A percentile compares a stretch with the other conserved stretches of the same genome.
phyloP scores from a whole-genome alignment of 53 echinoderm and acorn worm genomes.

The Actinopyga echinites region DNA sequence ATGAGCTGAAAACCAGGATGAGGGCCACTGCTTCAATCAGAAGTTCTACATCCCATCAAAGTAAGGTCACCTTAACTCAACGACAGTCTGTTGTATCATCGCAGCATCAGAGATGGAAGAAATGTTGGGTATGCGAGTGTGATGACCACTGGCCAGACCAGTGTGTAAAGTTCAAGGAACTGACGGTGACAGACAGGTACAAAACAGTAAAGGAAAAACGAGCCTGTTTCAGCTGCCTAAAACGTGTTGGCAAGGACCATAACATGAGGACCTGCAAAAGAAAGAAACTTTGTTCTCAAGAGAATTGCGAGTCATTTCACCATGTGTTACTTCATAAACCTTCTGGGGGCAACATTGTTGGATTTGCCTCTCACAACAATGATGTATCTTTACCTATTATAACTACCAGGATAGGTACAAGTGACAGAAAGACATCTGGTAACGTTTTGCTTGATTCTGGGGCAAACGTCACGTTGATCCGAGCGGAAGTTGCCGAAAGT shows the following conservation, averaged over 20 bases:
- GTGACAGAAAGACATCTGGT: background rate
- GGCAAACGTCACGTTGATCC: constrained; percentile 48
- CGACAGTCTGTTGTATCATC: background rate
- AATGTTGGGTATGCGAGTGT: constrained; percentile 61
- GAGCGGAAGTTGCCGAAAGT: constrained; percentile 33
- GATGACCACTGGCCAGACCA: constrained; percentile 67
- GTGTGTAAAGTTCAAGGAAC: constrained; percentile 30
- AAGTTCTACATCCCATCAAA: background rate
- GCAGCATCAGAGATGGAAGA: constrained; percentile 4
- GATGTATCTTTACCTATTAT: constrained; percentile 30
- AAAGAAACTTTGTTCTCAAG: background rate
- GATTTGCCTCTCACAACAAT: constrained; percentile 8
- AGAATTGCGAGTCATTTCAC: background rate
- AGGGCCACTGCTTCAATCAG: constrained; percentile 50
- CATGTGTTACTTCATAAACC: background rate
- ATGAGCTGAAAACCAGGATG: constrained; percentile 39
- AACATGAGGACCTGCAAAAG: constrained; percentile 48
- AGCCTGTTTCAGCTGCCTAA: constrained; percentile 70
- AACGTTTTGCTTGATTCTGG: constrained; percentile 62
- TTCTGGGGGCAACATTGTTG: background rate
- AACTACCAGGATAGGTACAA: background rate
- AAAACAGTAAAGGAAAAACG: constrained; percentile 38
- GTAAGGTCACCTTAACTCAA: background rate
- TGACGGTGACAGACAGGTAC: constrained; percentile 26
- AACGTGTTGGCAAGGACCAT: constrained; percentile 59